Conservation (phyloP, 2,797 vertebrate genomes). For the Molossus alvarezi region DNA sequence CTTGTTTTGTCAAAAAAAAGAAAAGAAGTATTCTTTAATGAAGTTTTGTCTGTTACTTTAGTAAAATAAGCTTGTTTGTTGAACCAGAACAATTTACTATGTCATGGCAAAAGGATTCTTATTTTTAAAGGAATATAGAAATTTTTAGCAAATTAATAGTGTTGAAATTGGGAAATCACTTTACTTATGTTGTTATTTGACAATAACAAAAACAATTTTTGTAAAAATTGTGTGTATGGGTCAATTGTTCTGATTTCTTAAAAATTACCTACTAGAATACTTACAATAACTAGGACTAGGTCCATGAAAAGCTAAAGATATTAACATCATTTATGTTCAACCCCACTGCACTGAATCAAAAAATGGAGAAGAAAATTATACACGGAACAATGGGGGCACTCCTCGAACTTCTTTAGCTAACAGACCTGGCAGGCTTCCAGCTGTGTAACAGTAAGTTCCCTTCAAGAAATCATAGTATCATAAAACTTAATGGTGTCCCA, state of each 20-base stretch:
- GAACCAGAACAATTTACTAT: conserved; percentile 56
- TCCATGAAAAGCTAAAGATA: background rate
- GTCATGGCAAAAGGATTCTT: conserved; percentile 43
- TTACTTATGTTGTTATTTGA: conserved; percentile 29
- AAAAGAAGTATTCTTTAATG: background rate
- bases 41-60: background rate
- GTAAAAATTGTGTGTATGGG: background rate
- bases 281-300: background rate
- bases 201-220: conserved; percentile 41
- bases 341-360: conserved; percentile 32
- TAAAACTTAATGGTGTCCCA: conserved; percentile 40
- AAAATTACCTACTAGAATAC: conserved; percentile 31
- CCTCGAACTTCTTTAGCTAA: conserved; percentile 68
- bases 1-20: background rate
- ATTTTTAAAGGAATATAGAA: conserved; percentile 11
- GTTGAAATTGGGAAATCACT: conserved; percentile 52
- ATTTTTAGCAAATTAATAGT: conserved; percentile 20
- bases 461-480: conserved; percentile 50
- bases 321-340: conserved; percentile 48
- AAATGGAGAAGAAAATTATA: conserved; percentile 49
- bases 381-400: conserved; percentile 12
- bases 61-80: conserved; percentile 5
- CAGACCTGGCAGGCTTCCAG: conserved; percentile 58
- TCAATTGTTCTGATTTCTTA: conserved; percentile 3
- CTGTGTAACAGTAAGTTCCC: conserved; percentile 47